A percentile compares a stretch with the other conserved stretches of the same genome.
Conservation (phyloP, 2,797 vertebrate species). For the Saxicola maurus region DNA sequence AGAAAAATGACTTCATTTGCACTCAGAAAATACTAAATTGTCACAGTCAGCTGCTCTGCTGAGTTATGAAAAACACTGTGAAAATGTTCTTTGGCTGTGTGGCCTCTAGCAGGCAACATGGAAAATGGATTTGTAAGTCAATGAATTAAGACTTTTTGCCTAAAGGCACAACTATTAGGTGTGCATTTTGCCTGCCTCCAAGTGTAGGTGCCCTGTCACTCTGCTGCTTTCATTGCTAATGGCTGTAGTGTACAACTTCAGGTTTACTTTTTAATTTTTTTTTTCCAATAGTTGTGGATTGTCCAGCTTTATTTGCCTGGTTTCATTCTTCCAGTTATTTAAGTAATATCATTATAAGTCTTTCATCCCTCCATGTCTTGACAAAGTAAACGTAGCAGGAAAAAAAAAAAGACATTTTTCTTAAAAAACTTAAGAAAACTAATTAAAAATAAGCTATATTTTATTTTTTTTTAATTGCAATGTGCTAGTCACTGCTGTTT, state of each 20-base stretch:
- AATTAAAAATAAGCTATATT: neutral
- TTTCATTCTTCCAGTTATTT: neutral
- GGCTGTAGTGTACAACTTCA: neutral
- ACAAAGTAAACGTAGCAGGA: neutral
- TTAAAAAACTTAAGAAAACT: neutral
- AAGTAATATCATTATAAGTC: neutral
- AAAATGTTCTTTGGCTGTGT: neutral
- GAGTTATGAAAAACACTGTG: neutral
- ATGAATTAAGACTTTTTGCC: slow-evolving; percentile 43
- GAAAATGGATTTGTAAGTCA: slow-evolving; percentile 21
- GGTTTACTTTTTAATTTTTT: neutral
- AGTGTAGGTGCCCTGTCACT: neutral
- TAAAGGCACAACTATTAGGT: neutral
- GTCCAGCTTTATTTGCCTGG: neutral
- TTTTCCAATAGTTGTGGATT: neutral
- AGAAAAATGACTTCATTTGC: neutral
- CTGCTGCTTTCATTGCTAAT: neutral
- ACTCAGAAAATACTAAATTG: neutral
- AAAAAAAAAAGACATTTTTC: neutral
- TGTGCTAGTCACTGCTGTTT: neutral
- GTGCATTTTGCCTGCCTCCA: neutral
- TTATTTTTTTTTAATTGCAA: neutral
- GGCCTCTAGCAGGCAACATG: neutral
- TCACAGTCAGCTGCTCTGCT: neutral
- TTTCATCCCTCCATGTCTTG: neutral